phyloP scores from a whole-genome alignment of 2,888 invertebrate genomes.

The Gryllus longicercus region DNA sequence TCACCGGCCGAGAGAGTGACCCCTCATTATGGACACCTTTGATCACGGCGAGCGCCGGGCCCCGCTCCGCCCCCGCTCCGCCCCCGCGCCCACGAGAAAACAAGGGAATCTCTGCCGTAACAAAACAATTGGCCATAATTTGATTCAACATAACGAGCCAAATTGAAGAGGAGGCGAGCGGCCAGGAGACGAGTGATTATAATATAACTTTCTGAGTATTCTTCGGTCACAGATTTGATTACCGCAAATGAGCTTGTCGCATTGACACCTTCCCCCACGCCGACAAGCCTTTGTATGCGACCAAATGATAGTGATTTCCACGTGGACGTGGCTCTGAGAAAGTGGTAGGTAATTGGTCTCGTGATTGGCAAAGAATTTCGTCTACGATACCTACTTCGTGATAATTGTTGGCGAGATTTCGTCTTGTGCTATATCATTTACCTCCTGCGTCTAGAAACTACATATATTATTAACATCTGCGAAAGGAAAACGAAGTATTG shows the following conservation, averaged over 20 bases:
- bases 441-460: too few relatives aligned
- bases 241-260: not conserved
- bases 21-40: not conserved
- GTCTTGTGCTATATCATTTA: too few relatives aligned
- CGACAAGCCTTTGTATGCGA: too few relatives aligned
- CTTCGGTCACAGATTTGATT: not conserved
- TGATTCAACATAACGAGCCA: not conserved
- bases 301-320: too few relatives aligned
- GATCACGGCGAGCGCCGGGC: not conserved
- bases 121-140: constrained; percentile 1
- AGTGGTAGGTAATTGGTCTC: too few relatives aligned
- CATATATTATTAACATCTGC: too few relatives aligned
- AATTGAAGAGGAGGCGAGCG: not conserved
- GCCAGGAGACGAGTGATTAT: not conserved
- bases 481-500: too few relatives aligned
- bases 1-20: not conserved
- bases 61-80: not conserved
- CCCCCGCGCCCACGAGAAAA: not conserved
- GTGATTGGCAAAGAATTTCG: too few relatives aligned
- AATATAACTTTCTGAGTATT: not conserved
- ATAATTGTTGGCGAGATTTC: too few relatives aligned
- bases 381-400: too few relatives aligned
- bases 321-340: too few relatives aligned
- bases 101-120: constrained; percentile 4
- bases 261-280: not conserved